These are phyloP conservation scores for Ageneiosus marmoratus DNA, from an alignment of 2,113 vertebrate species.

Conservation along the genomic window DNA sequence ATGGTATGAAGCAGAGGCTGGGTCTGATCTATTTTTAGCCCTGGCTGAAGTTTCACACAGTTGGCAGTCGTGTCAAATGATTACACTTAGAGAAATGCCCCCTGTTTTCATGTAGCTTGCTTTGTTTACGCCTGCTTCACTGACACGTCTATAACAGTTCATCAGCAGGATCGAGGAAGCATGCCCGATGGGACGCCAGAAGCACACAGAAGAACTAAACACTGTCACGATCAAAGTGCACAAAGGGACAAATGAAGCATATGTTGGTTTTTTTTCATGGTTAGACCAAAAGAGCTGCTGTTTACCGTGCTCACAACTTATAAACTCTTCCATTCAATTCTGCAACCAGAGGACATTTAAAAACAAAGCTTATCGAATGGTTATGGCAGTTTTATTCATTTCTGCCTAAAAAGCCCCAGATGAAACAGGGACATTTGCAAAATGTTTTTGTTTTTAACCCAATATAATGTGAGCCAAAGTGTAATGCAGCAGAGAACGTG, in stretches of 20 bases:
- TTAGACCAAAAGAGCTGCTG: not conserved
- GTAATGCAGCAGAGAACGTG: not conserved
- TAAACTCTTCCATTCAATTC: not conserved
- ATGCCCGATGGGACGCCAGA: too few species aligned
- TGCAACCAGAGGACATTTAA: too few species aligned
- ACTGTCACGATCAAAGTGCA: too few species aligned
- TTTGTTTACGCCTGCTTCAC: not conserved
- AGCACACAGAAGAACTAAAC: too few species aligned
- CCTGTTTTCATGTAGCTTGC: not conserved
- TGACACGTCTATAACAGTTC: not conserved
- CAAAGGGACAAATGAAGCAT: not conserved
- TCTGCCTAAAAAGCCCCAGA: not conserved
- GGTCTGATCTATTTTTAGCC: not conserved
- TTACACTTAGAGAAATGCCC: not conserved
- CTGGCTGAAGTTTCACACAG: not conserved
- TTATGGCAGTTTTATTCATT: too few species aligned
- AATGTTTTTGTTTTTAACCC: not conserved
- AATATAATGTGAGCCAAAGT: not conserved
- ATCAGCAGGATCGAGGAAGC: not conserved
- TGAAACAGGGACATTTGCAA: not conserved
- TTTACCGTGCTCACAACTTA: not conserved
- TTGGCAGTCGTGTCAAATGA: not conserved
- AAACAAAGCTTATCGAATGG: not conserved
- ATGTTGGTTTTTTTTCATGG: too few species aligned
- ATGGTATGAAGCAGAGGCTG: not conserved